Percentiles rank a stretch among this genome's conserved stretches.
phyloP scores from a whole-genome alignment of 2,113 vertebrate genomes.

The Pipra filicauda region DNA sequence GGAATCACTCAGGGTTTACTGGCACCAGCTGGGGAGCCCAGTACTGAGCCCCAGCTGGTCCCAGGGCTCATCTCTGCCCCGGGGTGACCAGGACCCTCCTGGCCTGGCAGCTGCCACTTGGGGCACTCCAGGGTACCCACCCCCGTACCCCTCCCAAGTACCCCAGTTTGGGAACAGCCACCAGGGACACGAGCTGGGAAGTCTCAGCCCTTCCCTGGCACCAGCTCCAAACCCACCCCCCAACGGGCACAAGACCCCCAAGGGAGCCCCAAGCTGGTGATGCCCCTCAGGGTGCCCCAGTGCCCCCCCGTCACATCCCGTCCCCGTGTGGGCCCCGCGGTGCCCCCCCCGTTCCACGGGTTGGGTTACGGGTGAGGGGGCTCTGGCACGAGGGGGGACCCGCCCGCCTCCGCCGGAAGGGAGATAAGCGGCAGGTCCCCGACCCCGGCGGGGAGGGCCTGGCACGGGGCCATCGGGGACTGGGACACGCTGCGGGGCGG shows the following conservation, averaged over 20 bases:
- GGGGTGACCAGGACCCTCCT: rapidly evolving
- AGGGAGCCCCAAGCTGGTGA: rapidly evolving
- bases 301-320: background rate
- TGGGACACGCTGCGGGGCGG: background rate
- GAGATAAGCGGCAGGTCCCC: conserved; percentile 22
- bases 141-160: too few relatives aligned
- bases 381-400: background rate
- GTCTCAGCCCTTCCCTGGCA: background rate
- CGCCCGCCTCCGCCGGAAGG: background rate
- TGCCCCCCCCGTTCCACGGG: background rate
- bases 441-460: background rate
- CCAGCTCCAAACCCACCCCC: background rate
- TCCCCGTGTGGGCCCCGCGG: background rate
- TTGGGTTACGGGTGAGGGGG: conserved; percentile 9
- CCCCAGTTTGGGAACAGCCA: background rate
- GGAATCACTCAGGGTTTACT: background rate
- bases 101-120: background rate
- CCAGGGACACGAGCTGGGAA: background rate
- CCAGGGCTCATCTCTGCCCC: background rate
- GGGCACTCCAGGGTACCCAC: background rate
- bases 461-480: background rate
- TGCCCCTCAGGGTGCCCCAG: background rate
- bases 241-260: background rate
- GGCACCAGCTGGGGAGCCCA: background rate
- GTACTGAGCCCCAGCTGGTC: background rate